These are phyloP conservation scores for Drosophila peninsularis DNA, from an alignment of 2,888 invertebrate species.

Conservation along the genomic window DNA sequence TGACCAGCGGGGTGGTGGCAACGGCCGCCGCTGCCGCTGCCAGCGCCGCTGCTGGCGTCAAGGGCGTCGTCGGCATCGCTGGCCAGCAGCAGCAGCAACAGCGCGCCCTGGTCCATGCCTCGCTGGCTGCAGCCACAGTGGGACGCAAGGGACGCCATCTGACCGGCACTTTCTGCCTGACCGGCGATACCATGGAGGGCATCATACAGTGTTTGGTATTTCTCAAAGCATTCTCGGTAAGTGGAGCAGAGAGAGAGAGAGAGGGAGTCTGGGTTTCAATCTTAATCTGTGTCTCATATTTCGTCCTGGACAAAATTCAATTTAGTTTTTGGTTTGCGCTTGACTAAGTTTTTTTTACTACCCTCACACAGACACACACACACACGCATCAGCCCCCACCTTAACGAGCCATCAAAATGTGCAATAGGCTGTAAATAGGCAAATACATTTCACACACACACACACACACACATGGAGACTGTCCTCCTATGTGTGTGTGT, in stretches of 20 bases:
- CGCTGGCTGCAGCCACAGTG: slow-evolving; percentile 88
- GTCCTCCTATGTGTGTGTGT: slow-evolving; percentile 17
- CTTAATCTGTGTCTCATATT: slow-evolving; percentile 39
- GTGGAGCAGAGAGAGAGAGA: slow-evolving; percentile 81
- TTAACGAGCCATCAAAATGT: slow-evolving; percentile 66
- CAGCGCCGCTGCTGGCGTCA: slow-evolving; percentile 78
- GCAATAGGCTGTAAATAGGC: slow-evolving; percentile 80
- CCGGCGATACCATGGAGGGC: slow-evolving; percentile 96
- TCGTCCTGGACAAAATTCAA: slow-evolving; percentile 66
- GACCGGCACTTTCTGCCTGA: slow-evolving; percentile 94
- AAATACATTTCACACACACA: slow-evolving; percentile 64
- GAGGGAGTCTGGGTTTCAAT: slow-evolving; percentile 13
- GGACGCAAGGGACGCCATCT: slow-evolving; percentile 92
- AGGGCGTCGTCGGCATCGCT: slow-evolving; percentile 49
- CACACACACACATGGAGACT: slow-evolving; percentile 19
- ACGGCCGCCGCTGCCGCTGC: slow-evolving; percentile 75
- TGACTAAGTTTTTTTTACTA: slow-evolving; percentile 62
- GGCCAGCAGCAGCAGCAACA: slow-evolving; percentile 78
- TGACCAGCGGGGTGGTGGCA: slow-evolving; percentile 85
- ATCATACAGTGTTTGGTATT: slow-evolving; percentile 96
- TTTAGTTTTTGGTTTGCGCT: slow-evolving; percentile 78
- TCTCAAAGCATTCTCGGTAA: slow-evolving; percentile 96
- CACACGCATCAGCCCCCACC: slow-evolving; percentile 8
- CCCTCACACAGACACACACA: slow-evolving; percentile 6
- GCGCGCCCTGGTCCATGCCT: slow-evolving; percentile 91